phyloP scores from a whole-genome alignment of 2,888 invertebrate genomes.

The Xanthorhoe spadicearia region DNA sequence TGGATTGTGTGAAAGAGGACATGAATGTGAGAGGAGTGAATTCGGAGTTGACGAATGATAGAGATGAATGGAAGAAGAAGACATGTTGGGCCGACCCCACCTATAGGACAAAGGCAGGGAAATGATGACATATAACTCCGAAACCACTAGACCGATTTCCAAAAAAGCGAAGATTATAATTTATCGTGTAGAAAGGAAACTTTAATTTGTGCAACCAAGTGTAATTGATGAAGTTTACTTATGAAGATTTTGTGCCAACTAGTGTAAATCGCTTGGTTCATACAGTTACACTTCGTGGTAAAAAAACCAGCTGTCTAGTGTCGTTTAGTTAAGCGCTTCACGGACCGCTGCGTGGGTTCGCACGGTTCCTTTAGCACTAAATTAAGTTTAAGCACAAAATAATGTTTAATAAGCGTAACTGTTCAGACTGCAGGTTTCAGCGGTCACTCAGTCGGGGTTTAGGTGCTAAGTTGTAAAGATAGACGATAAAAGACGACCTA shows the following conservation, averaged over 20 bases:
- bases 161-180: no score
- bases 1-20: no score
- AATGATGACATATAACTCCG: no score
- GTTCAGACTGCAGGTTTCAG: not conserved
- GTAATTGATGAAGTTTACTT: no score
- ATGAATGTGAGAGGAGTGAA: no score
- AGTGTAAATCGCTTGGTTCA: not conserved
- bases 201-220: no score
- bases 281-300: not conserved
- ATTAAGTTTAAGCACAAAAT: slow-evolving; percentile 6
- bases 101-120: no score
- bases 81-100: no score
- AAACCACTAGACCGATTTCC: no score
- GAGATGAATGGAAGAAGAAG: no score
- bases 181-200: no score
- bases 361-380: slow-evolving; percentile 12
- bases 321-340: slow-evolving; percentile 6
- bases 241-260: not conserved
- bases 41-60: no score
- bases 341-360: slow-evolving; percentile 12
- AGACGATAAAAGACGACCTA: not conserved
- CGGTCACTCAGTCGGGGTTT: not conserved
- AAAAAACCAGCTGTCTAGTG: slow-evolving; percentile 5
- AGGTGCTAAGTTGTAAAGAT: not conserved
- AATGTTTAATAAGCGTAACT: slow-evolving; percentile 3